A percentile compares a stretch with the other conserved stretches of the same genome.
These are phyloP conservation scores for Aepyceros melampus DNA, from an alignment of 2,113 vertebrate species.

Conservation along the genomic window DNA sequence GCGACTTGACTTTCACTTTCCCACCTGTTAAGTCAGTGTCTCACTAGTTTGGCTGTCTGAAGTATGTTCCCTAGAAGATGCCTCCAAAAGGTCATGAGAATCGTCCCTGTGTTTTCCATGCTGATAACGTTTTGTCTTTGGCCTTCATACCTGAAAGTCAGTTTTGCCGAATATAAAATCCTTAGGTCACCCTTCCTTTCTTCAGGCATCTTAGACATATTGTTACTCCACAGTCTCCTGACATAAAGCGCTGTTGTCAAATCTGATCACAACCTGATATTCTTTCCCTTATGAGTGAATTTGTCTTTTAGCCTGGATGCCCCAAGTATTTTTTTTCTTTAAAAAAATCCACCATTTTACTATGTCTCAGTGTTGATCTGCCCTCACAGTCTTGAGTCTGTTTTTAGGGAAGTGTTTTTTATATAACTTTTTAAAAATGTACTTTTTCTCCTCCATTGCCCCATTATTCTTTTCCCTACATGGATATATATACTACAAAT, in stretches of 20 bases:
- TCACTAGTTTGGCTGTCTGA: neutral
- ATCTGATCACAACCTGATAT: neutral
- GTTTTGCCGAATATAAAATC: neutral
- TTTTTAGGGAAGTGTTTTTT: neutral
- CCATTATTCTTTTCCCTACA: neutral
- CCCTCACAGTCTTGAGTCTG: neutral
- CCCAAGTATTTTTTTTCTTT: neutral
- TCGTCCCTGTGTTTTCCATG: neutral
- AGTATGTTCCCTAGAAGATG: neutral
- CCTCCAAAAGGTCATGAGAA: neutral
- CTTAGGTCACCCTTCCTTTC: neutral
- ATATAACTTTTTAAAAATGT: neutral
- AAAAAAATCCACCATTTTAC: neutral
- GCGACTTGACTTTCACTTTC: no score
- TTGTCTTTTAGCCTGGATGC: neutral
- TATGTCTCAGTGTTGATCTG: neutral
- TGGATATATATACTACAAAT: neutral
- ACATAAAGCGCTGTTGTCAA: neutral
- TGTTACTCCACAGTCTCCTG: neutral
- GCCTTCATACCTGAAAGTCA: neutral
- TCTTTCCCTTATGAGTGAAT: neutral
- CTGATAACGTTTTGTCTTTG: neutral
- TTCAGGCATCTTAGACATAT: neutral
- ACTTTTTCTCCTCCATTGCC: neutral
- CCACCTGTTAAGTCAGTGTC: neutral